Conservation (phyloP, 1,140 invertebrate species). For the Drosophila repleta region DNA sequence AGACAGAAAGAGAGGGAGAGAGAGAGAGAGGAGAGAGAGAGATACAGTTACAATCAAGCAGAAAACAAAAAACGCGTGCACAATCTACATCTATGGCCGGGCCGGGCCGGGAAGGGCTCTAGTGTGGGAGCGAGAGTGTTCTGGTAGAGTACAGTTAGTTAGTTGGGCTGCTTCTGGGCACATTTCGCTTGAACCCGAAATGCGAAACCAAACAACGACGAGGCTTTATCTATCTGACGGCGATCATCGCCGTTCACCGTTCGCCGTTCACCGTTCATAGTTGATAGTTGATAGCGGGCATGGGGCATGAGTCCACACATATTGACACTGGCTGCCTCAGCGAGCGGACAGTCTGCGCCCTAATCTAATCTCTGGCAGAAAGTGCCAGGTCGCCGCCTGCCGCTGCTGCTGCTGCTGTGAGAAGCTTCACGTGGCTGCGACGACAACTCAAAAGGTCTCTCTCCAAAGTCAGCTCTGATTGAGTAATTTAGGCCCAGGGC, state of each 20-base stretch:
- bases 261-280: conserved; percentile 28
- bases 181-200: conserved; percentile 16
- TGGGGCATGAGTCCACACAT: conserved; percentile 27
- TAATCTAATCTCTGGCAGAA: conserved; percentile 52
- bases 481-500: conserved; percentile 42
- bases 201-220: conserved; percentile 28
- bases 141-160: background rate
- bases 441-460: background rate
- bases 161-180: conserved; percentile 35
- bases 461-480: conserved; percentile 8
- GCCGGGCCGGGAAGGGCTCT: too few species aligned
- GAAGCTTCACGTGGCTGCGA: conserved; percentile 52
- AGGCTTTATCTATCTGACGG: conserved; percentile 44
- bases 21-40: conserved; percentile 21
- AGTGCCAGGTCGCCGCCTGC: conserved; percentile 29
- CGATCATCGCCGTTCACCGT: conserved; percentile 63
- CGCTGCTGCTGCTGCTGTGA: conserved; percentile 22
- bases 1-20: conserved; percentile 24
- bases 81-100: conserved; percentile 77
- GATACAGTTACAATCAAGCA: conserved; percentile 44
- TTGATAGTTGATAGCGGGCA: conserved; percentile 31
- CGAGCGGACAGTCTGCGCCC: background rate
- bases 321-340: conserved; percentile 49
- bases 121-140: conserved; percentile 5
- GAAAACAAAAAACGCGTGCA: conserved; percentile 59